Percentiles rank a stretch among this genome's conserved stretches.
Evolutionary conservation across 2,113 vertebrate genomes (phyloP).

Genomic region (Pipra filicauda): DNA sequence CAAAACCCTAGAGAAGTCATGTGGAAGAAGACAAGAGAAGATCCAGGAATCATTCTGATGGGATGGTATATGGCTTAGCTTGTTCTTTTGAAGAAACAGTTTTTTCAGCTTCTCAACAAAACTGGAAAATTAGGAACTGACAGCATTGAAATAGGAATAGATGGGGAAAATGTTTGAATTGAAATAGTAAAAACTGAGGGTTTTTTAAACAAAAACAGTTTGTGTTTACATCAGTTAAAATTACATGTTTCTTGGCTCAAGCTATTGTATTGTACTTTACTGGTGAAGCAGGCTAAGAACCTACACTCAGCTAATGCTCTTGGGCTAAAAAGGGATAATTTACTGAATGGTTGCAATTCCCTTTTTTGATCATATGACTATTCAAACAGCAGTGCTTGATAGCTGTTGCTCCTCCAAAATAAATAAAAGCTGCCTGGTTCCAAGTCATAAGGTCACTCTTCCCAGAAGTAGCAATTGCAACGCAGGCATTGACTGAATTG

Average conservation of each 20-base stretch:
- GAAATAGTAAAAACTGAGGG: not conserved
- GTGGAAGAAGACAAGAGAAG: not conserved
- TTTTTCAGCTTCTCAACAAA: not conserved
- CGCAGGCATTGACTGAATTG: not conserved
- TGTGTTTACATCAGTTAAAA: not conserved
- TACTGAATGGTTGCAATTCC: slow-evolving; percentile 8
- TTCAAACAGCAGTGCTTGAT: not conserved
- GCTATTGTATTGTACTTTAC: not conserved
- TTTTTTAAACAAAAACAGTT: not conserved
- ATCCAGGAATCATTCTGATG: not conserved
- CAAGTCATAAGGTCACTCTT: not conserved
- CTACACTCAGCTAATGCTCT: not conserved
- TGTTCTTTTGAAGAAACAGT: not conserved
- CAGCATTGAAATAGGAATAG: not conserved
- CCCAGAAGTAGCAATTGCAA: not conserved
- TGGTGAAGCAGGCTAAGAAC: not conserved
- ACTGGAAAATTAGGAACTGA: not conserved
- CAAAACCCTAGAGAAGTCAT: not conserved
- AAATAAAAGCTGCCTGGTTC: not conserved
- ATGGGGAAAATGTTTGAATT: not conserved
- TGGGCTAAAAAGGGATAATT: not conserved
- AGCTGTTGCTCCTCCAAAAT: not conserved
- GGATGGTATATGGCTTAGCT: not conserved
- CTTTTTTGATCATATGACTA: not conserved
- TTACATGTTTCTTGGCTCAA: not conserved